phyloP scores from a whole-genome alignment of 2,113 vertebrate genomes.

The Colossoma macropomum region DNA sequence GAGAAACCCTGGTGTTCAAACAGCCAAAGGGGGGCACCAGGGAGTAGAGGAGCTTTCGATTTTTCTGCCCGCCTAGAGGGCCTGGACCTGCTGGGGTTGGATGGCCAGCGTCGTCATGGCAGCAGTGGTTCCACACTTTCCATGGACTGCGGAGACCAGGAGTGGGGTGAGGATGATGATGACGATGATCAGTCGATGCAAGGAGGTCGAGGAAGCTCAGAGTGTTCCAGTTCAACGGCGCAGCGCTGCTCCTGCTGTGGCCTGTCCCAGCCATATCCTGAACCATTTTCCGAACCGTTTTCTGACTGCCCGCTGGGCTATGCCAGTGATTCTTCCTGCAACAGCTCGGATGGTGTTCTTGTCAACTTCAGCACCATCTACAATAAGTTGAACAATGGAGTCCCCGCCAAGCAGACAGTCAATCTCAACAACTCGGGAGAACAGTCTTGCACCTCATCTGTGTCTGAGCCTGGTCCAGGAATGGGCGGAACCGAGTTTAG shows the following conservation, averaged over 20 bases:
- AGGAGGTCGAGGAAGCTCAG: slow-evolving; percentile 77
- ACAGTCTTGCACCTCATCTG: slow-evolving; percentile 84
- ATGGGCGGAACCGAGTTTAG: slow-evolving; percentile 37
- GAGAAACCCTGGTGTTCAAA: slow-evolving; percentile 76
- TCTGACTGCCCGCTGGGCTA: slow-evolving; percentile 87
- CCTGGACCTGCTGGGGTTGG: slow-evolving; percentile 82
- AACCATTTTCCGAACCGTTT: slow-evolving; percentile 77
- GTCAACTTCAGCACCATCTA: slow-evolving; percentile 97
- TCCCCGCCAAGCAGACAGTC: slow-evolving; percentile 77
- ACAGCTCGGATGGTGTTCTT: slow-evolving; percentile 92
- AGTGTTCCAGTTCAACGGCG: slow-evolving; percentile 70
- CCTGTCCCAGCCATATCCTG: slow-evolving; percentile 80
- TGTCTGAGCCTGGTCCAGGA: slow-evolving; percentile 71
- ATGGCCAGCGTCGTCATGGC: slow-evolving; percentile 76
- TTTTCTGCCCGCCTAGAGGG: slow-evolving; percentile 68
- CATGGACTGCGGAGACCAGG: slow-evolving; percentile 86
- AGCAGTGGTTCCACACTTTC: slow-evolving; percentile 87
- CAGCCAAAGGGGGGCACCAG: slow-evolving; percentile 70
- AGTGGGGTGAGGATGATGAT: slow-evolving; percentile 86
- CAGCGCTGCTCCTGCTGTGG: slow-evolving; percentile 83
- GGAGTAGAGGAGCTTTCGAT: slow-evolving; percentile 69
- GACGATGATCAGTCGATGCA: slow-evolving; percentile 74
- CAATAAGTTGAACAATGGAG: slow-evolving; percentile 85
- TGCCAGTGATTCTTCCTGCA: slow-evolving; percentile 93
- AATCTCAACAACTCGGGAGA: slow-evolving; percentile 88